Percentiles rank a stretch among this genome's conserved stretches.
Evolutionary conservation across 2,797 vertebrate species (phyloP).

Genomic region (Mionectes olivaceus): DNA sequence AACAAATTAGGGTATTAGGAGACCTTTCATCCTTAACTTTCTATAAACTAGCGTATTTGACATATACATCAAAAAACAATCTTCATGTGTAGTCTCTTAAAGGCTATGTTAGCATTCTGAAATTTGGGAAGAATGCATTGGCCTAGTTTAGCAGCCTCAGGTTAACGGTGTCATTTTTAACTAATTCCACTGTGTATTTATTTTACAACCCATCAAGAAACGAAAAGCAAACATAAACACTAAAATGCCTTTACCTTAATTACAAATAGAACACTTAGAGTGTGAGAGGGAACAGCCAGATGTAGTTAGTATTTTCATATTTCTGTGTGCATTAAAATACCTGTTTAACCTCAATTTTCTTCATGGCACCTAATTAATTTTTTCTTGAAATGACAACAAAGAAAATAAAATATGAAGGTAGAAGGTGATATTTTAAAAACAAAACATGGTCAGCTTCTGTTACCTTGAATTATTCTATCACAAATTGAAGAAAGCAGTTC

Average conservation of each 20-base stretch:
- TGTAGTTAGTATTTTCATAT: background rate
- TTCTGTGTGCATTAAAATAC: background rate
- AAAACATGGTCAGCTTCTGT: background rate
- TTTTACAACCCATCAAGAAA: background rate
- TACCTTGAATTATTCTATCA: background rate
- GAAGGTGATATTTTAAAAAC: background rate
- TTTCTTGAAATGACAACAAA: background rate
- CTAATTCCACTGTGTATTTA: background rate
- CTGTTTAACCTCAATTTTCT: background rate
- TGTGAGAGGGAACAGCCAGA: background rate
- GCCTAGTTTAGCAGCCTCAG: background rate
- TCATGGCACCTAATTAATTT: background rate
- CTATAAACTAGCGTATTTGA: background rate
- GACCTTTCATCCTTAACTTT: background rate
- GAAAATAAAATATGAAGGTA: background rate
- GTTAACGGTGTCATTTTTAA: background rate
- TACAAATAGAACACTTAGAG: background rate
- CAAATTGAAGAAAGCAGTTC: background rate
- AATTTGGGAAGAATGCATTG: background rate
- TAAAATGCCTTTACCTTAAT: background rate
- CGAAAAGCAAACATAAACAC: background rate
- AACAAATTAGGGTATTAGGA: background rate
- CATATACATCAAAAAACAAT: background rate
- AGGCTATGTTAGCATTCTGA: rapidly evolving
- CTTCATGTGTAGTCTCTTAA: background rate